Base-by-base conservation (phyloP, 1,140 invertebrate genomes). In the Chymomyza costata region DNA sequence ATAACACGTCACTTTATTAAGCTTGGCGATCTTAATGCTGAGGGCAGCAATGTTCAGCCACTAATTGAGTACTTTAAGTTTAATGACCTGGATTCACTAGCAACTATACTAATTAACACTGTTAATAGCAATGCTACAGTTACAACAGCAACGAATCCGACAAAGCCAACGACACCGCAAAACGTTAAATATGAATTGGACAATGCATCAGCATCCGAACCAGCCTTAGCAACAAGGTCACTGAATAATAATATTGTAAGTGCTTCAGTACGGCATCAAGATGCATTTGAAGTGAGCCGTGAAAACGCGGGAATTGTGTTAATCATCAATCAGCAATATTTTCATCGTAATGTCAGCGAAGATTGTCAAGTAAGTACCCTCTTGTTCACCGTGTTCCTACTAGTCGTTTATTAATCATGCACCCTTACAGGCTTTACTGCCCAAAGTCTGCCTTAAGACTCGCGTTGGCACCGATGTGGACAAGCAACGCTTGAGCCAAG, bases 241-340 rank as follows among this genome's bases (percentile, higher is more conserved):
- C 8, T 8, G 3, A 13, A 0, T 3, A 34, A 6, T 28, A 28
- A 6, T 7, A 0, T 15, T n/a, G 8, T 17, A 14, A 15, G 21
- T 1, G 3, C 31, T 0, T 1, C 13, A 1, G 15, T 3, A 1
- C 28, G 21, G 2, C 38, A 15, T 15, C n/a, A 0, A 0, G 48
- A 56, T 32, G 55, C 35, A 2, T 31, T 81, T 21, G 37, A 60
- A 11, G 37, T 85, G 13, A 53, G 39, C 0, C 51, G 34, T 0
- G 32, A 69, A 2, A 45, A 55, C 2, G 83, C 83, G 0, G 83
- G 83, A 14, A 69, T 70, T 31, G 18, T 73, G 6, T 28, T 85
- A 2, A 85, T 85, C 1, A 82, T 85, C 11, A 85, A 83, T 54
- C 83, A 85, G 30, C 49, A 54, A 8, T 13, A n/a, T 2, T 85